Base-by-base conservation (phyloP, 2,797 vertebrate species). In the Botia kubotai region DNA sequence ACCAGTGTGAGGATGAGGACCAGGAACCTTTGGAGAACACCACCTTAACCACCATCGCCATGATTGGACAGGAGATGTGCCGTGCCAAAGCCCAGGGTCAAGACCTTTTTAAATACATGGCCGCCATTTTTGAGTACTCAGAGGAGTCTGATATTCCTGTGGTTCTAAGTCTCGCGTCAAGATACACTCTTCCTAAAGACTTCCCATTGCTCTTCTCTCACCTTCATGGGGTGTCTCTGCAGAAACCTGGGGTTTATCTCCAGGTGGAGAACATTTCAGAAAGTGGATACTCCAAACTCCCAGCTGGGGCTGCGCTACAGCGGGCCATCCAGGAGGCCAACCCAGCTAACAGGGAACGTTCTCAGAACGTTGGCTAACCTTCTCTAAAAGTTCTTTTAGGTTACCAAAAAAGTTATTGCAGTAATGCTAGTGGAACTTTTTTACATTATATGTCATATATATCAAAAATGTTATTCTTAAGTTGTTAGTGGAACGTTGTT, bases 51-150 rank as follows among this genome's bases (percentile, higher is more conserved):
- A 89, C 87, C 0, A 17, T 93, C 33, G 80, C 86, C 13, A 85
- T 94, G 17, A 88, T 95, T 1, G 88, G 87, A n/a, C 93, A 90
- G 75, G 91, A 94, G 84, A 85, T 95, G 29, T 90, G 91, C 50
- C 88, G 52, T 8, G 88, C 92, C 62, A 93, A 89, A 86, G 86
- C 90, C 78, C 65, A 76, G 6, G 89, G 91, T 2, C 86, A 79
- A 33, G 91, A 93, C 84, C 82, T 94, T 14, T 94, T 92, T 63
- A 95, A 93, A 85, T 95, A 94, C 87, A 93, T 95, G 88, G 88
- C 89, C 0, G 93, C 91, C 52, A 88, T 87, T 75, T 95, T 95
- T 77, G 90, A 92, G 48, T 91, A 95, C 86, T 93, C 90, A 0
- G 81, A 90, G 23, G 90, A 93, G 43, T 80, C 82, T 0, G 92